phyloP scores from a whole-genome alignment of 2,888 invertebrate genomes.

The Eilema griseolum region DNA sequence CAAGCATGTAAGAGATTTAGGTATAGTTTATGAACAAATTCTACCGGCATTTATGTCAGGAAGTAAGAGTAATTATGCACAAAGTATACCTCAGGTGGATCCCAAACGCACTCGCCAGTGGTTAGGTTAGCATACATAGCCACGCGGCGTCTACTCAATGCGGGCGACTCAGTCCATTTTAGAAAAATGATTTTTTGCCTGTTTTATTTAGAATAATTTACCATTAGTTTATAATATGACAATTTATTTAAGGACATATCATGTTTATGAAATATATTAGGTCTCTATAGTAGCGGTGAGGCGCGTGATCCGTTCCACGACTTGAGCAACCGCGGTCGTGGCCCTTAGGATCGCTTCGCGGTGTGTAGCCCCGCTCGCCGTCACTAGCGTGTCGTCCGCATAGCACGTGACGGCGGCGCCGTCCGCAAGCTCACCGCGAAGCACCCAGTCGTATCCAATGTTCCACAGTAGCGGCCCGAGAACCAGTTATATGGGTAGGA shows the following conservation, averaged over 20 bases:
- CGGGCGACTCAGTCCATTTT: background rate
- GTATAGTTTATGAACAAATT: background rate
- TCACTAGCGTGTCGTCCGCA: no score
- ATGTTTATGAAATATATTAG: background rate
- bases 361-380: no score
- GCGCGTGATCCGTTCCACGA: no score
- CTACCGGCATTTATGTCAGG: slow-evolving; percentile 36
- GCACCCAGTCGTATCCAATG: no score
- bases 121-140: slow-evolving; percentile 99
- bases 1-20: background rate
- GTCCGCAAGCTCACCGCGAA: no score
- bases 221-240: slow-evolving; percentile 4
- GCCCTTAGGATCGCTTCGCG: no score
- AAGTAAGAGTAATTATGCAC: slow-evolving; percentile 34
- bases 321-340: no score
- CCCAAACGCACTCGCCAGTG: slow-evolving; percentile 99
- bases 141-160: background rate
- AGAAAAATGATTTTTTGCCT: background rate
- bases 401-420: no score
- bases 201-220: background rate
- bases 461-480: no score
- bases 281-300: no score
- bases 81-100: slow-evolving; percentile 92
- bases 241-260: background rate
- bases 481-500: no score